Base-by-base conservation (phyloP, 2,797 vertebrate species). In the Gallinago solitaria region DNA sequence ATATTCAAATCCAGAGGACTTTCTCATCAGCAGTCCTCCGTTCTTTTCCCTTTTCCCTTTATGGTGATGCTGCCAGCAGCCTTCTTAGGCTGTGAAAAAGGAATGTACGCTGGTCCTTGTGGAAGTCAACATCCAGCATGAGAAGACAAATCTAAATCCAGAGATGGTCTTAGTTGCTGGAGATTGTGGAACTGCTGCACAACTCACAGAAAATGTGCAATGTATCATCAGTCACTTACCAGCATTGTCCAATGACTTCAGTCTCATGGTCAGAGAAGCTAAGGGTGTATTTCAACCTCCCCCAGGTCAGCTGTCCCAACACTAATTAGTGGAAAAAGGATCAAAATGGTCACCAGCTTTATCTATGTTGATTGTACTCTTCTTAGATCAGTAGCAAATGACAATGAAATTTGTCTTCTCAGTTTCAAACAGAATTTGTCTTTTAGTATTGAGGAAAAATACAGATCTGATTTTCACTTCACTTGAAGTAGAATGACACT, bases 101-200 rank as follows among this genome's bases (percentile, higher is more conserved):
- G 27, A 79, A n/a, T 0, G 0, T 53, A 33, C 1, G 0, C 17
- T 32, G 32, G 30, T 74, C 30, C 12, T 28, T 54, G 33, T 54
- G 50, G 51, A 75, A 79, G 15, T 32, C 5, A 75, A 65, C 27
- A 39, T 28, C 11, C 41, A 45, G 35, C 7, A 15, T 9, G 16
- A 73, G 35, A 89, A 65, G 53, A 56, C 11, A 68, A 68, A 83
- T 48, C 19, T 79, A 83, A 90, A 90, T 74, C 27, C 30, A 59
- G 60, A 83, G 20, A 19, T 48, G 14, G 12, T 48, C 39, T 76
- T 76, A 5, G 32, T 54, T 70, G 45, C 32, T 93, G 50, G 33
- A 73, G 48, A 57, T 57, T 51, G 43, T 39, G 9, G 23, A 74
- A 37, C 30, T 74, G 39, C 53, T 64, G 27, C 56, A 59, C 24